Percentiles rank a stretch among this genome's conserved stretches.
phyloP scores from a whole-genome alignment of 2,113 vertebrate species.

The Dasypus novemcinctus region DNA sequence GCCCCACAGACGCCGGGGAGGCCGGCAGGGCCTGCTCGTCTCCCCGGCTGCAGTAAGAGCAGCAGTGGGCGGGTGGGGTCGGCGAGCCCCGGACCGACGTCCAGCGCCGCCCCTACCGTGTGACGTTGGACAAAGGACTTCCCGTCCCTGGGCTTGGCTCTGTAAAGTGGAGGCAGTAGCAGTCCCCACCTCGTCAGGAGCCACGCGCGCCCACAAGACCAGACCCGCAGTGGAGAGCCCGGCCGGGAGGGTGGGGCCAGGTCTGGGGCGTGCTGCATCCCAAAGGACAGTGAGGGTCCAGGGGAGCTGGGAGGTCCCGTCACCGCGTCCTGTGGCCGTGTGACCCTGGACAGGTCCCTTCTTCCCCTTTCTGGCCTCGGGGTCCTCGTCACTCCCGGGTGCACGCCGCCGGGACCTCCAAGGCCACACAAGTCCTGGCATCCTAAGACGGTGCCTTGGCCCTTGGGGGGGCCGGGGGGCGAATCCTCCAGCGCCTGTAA shows the following conservation, averaged over 20 bases:
- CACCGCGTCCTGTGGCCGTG: neutral
- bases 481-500: conserved; percentile 80
- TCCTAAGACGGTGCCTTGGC: neutral
- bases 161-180: neutral
- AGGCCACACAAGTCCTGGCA: neutral
- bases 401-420: too few species aligned
- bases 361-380: neutral
- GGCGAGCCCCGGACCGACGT: neutral
- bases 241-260: neutral
- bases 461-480: neutral
- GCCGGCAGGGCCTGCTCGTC: neutral
- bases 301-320: neutral
- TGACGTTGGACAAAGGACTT: neutral
- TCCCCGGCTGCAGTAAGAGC: neutral
- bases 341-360: neutral
- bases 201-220: neutral
- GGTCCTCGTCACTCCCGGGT: neutral
- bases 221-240: neutral
- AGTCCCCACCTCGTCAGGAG: neutral
- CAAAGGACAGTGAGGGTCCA: neutral
- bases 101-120: neutral
- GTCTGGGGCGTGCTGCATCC: neutral
- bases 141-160: neutral
- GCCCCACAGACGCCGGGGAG: neutral
- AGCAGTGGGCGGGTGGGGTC: neutral